Conservation (phyloP, 2,113 vertebrate species). For the Phycodurus eques region DNA sequence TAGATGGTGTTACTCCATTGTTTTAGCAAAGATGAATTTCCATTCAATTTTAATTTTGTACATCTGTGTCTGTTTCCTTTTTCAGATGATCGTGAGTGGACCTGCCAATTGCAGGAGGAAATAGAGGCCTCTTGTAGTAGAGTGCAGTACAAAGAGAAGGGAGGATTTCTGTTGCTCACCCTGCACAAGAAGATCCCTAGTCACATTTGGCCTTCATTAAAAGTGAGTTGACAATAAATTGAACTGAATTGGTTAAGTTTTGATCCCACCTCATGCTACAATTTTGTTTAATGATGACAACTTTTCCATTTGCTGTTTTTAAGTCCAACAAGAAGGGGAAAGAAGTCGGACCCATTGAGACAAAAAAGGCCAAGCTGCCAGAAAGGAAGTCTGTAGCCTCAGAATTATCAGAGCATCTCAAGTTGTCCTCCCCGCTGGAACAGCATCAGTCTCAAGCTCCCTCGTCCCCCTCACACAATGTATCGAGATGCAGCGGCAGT, state of each 20-base stretch:
- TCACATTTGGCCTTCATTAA: constrained; percentile 86
- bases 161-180: constrained; percentile 83
- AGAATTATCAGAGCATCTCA: constrained; percentile 45
- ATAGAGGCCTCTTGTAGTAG: constrained; percentile 92
- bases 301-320: constrained; percentile 4
- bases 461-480: constrained; percentile 46
- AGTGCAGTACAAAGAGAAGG: constrained; percentile 85
- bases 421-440: constrained; percentile 13
- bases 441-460: constrained; percentile 31
- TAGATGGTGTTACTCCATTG: not conserved
- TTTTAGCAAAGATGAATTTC: not conserved
- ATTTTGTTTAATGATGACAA: not conserved
- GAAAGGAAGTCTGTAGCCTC: constrained; percentile 27
- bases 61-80: not conserved
- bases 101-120: constrained; percentile 87
- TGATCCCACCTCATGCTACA: constrained; percentile 62
- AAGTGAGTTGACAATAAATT: constrained; percentile 66
- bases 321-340: constrained; percentile 83
- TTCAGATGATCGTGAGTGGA: constrained; percentile 91
- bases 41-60: not conserved
- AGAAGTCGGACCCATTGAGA: constrained; percentile 61
- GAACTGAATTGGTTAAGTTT: not conserved
- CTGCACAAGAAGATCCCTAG: constrained; percentile 96
- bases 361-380: constrained; percentile 76
- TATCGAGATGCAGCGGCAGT: constrained; percentile 68